Base-by-base conservation (phyloP, 2,888 invertebrate genomes). In the Lithophane semibrunnea region DNA sequence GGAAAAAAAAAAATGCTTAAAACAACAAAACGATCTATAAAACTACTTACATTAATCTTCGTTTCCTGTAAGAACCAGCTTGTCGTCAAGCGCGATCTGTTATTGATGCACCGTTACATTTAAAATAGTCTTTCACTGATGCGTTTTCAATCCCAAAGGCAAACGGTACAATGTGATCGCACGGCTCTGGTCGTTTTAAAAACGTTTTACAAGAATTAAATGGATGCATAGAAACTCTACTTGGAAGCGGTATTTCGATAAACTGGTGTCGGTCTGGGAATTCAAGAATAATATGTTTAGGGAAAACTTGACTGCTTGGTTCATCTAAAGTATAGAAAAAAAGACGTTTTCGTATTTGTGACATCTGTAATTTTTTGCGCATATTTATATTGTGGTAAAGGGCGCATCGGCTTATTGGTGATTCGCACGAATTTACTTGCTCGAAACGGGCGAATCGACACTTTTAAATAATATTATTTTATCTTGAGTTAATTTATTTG, bases 141-240 rank as follows among this genome's bases (percentile, higher is more conserved):
- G 80, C 67, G 1, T 79, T 72, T 79, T 60, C 54, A 69, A 65
- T 84, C 81, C 73, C 81, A 61, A 68, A 79, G 84, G 81, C 47
- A 60, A 68, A 61, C 47, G 60, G 68, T 21, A 77, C 68, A 69
- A 42, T 80, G 83, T 64, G 67, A 58, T 63, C 58, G 12, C 16
- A 63, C 42, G 8, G 65, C 13, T 58, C 70, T 13, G 29, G 18
- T 63, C 63, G 42, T 78, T 80, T 65, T 44, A 71, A 69, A 83
- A 60, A 65, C 68, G 47, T 79, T 83, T 79, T n/a, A 58, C 37
- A 60, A 3, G 49, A 79, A 83, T 81, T 81, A 73, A 84, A 80
- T n/a, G 78, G 66, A 77, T 73, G 73, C 79, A 73, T 56, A 44
- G 68, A 60, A 72, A 56, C 8, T n/a, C 13, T 49, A 52, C 61